Percentiles rank a stretch among this genome's conserved stretches.
Evolutionary conservation across 2,113 vertebrate species (phyloP).

Genomic region (Platichthys stellatus): DNA sequence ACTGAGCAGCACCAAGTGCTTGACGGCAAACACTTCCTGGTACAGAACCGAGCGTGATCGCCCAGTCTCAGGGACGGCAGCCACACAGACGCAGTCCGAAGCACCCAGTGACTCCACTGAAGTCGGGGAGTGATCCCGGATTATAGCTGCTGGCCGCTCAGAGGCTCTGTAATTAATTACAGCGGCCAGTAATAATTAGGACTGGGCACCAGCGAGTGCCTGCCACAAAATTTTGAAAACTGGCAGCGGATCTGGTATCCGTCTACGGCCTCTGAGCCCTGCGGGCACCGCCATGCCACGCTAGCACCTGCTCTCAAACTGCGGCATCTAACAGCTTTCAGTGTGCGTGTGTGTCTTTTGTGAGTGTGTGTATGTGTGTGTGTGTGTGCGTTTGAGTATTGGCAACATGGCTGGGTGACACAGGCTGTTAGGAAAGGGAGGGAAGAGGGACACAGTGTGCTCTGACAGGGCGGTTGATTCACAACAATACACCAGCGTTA

Average conservation of each 20-base stretch:
- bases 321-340: constrained; percentile 55
- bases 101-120: constrained; percentile 35
- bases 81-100: constrained; percentile 1
- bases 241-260: constrained; percentile 50
- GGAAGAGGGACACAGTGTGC: constrained; percentile 21
- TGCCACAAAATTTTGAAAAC: constrained; percentile 44
- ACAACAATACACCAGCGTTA: constrained; percentile 51
- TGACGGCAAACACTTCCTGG: background rate
- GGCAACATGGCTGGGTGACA: constrained; percentile 50
- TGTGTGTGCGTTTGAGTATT: constrained; percentile 29
- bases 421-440: constrained; percentile 52
- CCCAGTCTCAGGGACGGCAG: background rate
- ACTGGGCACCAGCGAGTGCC: constrained; percentile 41
- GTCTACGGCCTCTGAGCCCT: constrained; percentile 45
- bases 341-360: constrained; percentile 29
- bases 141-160: constrained; percentile 42
- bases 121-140: constrained; percentile 43
- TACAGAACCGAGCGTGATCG: background rate
- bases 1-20: background rate
- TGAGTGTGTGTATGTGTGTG: constrained; percentile 15
- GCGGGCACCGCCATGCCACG: constrained; percentile 40
- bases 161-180: constrained; percentile 68
- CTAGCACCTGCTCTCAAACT: constrained; percentile 68
- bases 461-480: constrained; percentile 56
- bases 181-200: constrained; percentile 71